phyloP scores from a whole-genome alignment of 2,113 vertebrate genomes.

The Aegithalos caudatus region DNA sequence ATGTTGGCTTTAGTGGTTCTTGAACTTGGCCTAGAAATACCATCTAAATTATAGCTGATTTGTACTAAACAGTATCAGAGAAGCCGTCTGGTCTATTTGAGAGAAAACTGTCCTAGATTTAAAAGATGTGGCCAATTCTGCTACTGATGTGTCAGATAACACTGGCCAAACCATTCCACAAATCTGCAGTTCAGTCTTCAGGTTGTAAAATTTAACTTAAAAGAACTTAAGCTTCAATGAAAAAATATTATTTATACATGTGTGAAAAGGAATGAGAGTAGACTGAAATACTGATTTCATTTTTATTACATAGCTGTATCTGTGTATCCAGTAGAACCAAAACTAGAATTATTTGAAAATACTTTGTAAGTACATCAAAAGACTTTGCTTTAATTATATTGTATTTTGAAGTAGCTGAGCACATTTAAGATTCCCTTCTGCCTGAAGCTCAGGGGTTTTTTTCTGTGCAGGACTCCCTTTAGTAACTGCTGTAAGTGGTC shows the following conservation, averaged over 20 bases:
- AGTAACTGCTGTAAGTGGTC: not conserved
- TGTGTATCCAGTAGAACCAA: not conserved
- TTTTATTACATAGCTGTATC: not conserved
- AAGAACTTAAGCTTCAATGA: not conserved
- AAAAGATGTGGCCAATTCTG: not conserved
- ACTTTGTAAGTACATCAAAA: not conserved
- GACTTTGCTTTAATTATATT: not conserved
- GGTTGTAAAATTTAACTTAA: not conserved
- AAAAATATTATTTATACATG: not conserved
- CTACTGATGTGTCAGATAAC: not conserved
- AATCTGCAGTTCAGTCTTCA: not conserved
- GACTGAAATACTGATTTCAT: not conserved
- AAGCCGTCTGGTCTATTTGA: not conserved
- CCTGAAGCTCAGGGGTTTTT: not conserved
- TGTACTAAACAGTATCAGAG: not conserved
- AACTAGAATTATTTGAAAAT: not conserved
- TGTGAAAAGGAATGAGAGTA: not conserved
- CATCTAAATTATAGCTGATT: not conserved
- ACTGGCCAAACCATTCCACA: not conserved
- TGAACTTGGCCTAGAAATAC: not conserved
- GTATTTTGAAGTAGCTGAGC: not conserved
- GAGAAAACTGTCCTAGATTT: not conserved
- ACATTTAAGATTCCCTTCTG: not conserved
- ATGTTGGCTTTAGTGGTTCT: not conserved
- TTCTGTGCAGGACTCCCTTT: not conserved